These are phyloP conservation scores for Baryphthengus martii DNA, from an alignment of 2,113 vertebrate genomes.

Conservation along the genomic window DNA sequence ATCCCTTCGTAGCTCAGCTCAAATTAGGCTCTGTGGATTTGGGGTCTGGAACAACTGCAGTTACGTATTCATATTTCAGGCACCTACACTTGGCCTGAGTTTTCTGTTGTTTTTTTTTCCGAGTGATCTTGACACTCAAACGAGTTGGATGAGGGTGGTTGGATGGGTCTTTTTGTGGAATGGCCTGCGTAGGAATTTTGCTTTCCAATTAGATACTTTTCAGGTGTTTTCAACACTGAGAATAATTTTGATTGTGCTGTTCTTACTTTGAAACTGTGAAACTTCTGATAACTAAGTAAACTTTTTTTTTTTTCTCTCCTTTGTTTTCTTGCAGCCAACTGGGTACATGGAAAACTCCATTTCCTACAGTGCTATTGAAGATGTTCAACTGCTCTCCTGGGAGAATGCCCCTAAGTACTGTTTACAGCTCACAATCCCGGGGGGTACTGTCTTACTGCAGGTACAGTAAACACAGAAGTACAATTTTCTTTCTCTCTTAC, in stretches of 20 bases:
- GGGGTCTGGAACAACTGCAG: neutral
- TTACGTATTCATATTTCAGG: neutral
- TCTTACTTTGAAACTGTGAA: neutral
- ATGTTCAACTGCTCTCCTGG: constrained; percentile 98
- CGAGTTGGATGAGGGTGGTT: neutral
- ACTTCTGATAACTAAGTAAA: neutral
- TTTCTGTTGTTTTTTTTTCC: neutral
- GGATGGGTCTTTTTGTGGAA: neutral
- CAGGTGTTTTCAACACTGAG: neutral
- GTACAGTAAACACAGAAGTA: constrained; percentile 71
- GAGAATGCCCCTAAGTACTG: constrained; percentile 99
- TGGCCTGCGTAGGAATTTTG: neutral
- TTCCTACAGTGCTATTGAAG: constrained; percentile 97
- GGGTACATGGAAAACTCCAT: constrained; percentile 97
- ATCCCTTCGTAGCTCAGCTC: neutral
- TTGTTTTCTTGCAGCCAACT: constrained; percentile 83
- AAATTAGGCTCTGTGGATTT: neutral
- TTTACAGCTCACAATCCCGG: constrained; percentile 96
- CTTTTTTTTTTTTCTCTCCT: neutral
- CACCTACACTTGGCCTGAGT: neutral
- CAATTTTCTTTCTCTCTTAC: neutral
- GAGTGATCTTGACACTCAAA: neutral
- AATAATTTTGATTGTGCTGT: neutral
- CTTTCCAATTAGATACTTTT: neutral
- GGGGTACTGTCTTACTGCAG: constrained; percentile 94